A percentile compares a stretch with the other conserved stretches of the same genome.
Conservation (phyloP, 1,140 invertebrate species). For the Nebria ingens region DNA sequence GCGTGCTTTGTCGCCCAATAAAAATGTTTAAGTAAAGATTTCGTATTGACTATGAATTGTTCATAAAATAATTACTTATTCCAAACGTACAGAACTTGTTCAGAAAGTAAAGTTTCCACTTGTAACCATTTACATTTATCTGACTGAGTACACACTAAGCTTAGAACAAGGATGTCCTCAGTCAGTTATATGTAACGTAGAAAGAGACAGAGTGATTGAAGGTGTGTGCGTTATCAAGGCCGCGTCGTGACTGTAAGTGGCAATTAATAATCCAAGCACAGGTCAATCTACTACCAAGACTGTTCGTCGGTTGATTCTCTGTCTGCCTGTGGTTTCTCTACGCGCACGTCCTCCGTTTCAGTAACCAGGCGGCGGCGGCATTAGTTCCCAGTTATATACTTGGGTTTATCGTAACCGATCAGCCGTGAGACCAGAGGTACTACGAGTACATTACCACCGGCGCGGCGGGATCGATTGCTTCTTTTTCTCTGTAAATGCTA, state of each 20-base stretch:
- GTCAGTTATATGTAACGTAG: not conserved
- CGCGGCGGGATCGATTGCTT: not conserved
- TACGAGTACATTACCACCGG: not conserved
- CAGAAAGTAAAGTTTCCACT: not conserved
- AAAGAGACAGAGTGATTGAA: not conserved
- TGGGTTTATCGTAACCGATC: no score
- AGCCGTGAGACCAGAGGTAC: not conserved
- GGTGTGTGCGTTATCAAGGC: not conserved
- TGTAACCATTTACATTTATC: not conserved
- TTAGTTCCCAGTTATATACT: no score
- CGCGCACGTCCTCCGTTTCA: not conserved
- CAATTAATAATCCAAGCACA: not conserved
- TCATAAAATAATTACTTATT: no score
- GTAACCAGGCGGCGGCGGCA: no score
- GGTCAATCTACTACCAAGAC: not conserved
- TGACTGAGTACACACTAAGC: no score
- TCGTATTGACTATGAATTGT: no score
- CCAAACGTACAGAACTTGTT: not conserved
- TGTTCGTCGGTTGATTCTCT: not conserved
- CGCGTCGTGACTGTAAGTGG: not conserved
- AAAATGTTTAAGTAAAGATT: no score
- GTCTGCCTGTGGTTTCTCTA: not conserved
- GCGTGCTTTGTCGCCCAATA: no score
- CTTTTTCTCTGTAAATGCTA: no score
- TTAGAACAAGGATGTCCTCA: no score